Evolutionary conservation across 2,113 vertebrate genomes (phyloP).

Genomic region (Phyllopteryx taeniolatus): DNA sequence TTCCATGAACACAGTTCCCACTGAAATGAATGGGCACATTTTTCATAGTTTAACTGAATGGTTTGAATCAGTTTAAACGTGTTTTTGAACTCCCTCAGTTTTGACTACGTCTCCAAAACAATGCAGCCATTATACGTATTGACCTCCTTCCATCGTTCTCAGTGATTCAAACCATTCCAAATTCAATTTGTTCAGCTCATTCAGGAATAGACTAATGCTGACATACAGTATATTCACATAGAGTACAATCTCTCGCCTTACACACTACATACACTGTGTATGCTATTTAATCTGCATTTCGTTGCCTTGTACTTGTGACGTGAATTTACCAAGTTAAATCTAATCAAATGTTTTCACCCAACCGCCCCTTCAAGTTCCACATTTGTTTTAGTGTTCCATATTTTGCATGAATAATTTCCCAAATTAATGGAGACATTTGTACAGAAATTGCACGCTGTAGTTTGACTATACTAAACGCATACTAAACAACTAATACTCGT

Average conservation of each 20-base stretch:
- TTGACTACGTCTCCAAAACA: too few relatives aligned
- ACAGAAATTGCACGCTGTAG: too few relatives aligned
- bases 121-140: neutral
- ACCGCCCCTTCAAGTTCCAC: too few relatives aligned
- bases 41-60: neutral
- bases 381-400: neutral
- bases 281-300: too few relatives aligned
- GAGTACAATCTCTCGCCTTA: too few relatives aligned
- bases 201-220: neutral
- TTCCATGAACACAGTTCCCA: neutral
- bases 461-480: neutral
- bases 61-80: neutral
- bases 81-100: neutral
- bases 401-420: neutral
- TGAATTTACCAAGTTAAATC: too few relatives aligned
- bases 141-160: too few relatives aligned
- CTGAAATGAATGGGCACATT: neutral
- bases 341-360: too few relatives aligned
- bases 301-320: too few relatives aligned
- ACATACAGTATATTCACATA: too few relatives aligned
- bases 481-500: neutral
- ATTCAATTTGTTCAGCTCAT: neutral
- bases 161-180: neutral
- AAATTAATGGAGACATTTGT: neutral
- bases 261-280: too few relatives aligned